These are phyloP conservation scores for Nomada fucata DNA, from an alignment of 2,888 invertebrate species.

Conservation along the genomic window DNA sequence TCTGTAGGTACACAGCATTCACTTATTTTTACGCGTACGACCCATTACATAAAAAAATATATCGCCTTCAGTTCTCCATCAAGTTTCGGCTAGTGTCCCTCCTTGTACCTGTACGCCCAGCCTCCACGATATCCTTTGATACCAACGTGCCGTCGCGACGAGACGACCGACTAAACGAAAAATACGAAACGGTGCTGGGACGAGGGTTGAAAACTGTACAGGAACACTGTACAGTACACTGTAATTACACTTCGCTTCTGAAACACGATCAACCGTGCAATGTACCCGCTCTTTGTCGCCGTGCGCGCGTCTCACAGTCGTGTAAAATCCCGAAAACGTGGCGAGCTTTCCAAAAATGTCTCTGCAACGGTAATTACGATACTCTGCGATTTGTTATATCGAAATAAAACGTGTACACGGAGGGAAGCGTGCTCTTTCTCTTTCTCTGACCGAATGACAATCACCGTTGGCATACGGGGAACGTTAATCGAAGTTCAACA, in stretches of 20 bases:
- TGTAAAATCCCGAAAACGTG: too few species aligned
- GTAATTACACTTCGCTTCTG: constrained; percentile 11
- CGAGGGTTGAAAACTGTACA: not conserved
- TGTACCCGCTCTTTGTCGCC: not conserved
- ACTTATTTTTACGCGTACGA: too few species aligned
- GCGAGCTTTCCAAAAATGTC: too few species aligned
- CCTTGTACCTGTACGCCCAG: not conserved
- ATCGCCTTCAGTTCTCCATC: too few species aligned
- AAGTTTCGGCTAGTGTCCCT: not conserved
- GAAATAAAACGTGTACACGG: too few species aligned
- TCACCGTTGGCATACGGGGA: constrained; percentile 5
- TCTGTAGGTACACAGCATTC: too few species aligned
- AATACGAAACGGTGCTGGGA: not conserved
- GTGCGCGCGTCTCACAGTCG: too few species aligned
- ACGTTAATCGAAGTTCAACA: constrained; percentile 38
- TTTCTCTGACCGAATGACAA: constrained; percentile 13
- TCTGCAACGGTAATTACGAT: too few species aligned
- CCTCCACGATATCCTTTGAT: not conserved
- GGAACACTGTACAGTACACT: too few species aligned
- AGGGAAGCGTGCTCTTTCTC: too few species aligned
- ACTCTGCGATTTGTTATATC: too few species aligned
- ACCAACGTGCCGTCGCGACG: not conserved
- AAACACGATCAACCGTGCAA: not conserved
- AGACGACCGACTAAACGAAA: not conserved
- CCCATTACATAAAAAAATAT: too few species aligned